Evolutionary conservation across 2,888 invertebrate species (phyloP).

Genomic region (Eupithecia vulgata): DNA sequence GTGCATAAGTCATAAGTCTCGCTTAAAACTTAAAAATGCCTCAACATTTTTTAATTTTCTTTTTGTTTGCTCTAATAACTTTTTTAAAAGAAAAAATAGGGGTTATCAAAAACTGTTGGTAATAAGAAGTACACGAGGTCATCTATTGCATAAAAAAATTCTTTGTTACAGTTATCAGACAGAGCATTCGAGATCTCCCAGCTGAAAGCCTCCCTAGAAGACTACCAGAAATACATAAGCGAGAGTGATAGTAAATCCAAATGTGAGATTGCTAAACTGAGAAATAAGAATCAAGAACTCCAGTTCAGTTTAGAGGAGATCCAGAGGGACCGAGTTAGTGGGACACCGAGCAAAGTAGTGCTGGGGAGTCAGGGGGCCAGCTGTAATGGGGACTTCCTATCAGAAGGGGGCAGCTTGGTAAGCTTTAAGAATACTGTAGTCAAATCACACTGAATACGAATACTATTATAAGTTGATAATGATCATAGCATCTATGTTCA

Average conservation of each 20-base stretch:
- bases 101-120: too few relatives aligned
- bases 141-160: background rate
- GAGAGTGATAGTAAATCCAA: slow-evolving; percentile 85
- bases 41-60: too few relatives aligned
- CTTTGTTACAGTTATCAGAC: slow-evolving; percentile 86
- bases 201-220: slow-evolving; percentile 86
- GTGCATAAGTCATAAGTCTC: too few relatives aligned
- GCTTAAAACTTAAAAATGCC: too few relatives aligned
- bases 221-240: slow-evolving; percentile 87
- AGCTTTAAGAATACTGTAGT: slow-evolving; percentile 22
- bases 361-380: slow-evolving; percentile 74
- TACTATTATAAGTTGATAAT: too few relatives aligned
- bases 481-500: too few relatives aligned
- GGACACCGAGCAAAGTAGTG: slow-evolving; percentile 65
- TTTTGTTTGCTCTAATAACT: too few relatives aligned
- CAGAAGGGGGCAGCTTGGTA: slow-evolving; percentile 86
- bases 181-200: slow-evolving; percentile 89
- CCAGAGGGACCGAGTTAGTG: slow-evolving; percentile 74
- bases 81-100: too few relatives aligned
- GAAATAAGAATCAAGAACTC: slow-evolving; percentile 82
- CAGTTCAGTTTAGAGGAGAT: slow-evolving; percentile 72
- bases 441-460: background rate
- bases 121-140: too few relatives aligned
- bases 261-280: slow-evolving; percentile 84
- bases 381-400: slow-evolving; percentile 80